Evolutionary conservation across 2,888 invertebrate genomes (phyloP).

Genomic region (Pogonocherus hispidulus): DNA sequence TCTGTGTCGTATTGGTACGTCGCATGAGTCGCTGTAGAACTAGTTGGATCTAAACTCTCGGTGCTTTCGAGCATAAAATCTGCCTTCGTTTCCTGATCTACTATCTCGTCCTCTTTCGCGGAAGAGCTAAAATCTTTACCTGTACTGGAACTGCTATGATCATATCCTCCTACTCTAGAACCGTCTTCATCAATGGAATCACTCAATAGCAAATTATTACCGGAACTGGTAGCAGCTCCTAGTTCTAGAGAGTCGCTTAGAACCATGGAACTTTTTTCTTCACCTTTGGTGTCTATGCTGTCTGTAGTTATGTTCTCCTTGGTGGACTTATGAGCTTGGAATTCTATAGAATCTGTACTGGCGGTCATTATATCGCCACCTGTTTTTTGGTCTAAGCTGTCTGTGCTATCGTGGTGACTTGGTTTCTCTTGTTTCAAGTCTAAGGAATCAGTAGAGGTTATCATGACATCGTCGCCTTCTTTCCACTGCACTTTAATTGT

Average conservation of each 20-base stretch:
- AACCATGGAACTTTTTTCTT: constrained; percentile 67
- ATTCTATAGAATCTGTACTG: constrained; percentile 73
- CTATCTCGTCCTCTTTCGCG: constrained; percentile 63
- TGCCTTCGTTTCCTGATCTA: constrained; percentile 57
- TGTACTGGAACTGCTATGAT: constrained; percentile 69
- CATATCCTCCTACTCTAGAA: constrained; percentile 63
- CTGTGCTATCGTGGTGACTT: constrained; percentile 74
- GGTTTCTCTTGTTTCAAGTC: constrained; percentile 70
- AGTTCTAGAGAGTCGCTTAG: constrained; percentile 71
- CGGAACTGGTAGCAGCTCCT: constrained; percentile 59
- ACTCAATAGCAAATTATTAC: constrained; percentile 58
- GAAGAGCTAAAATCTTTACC: constrained; percentile 70
- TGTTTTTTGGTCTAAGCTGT: constrained; percentile 76
- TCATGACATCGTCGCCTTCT: constrained; percentile 70
- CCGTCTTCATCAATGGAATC: constrained; percentile 71
- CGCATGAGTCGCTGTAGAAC: constrained; percentile 85
- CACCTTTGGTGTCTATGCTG: constrained; percentile 70
- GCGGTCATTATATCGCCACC: constrained; percentile 72
- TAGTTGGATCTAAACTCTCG: constrained; percentile 82
- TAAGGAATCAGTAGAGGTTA: constrained; percentile 76
- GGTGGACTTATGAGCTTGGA: constrained; percentile 64
- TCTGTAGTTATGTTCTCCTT: constrained; percentile 70
- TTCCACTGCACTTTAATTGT: constrained; percentile 67
- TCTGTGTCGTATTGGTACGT: constrained; percentile 88
- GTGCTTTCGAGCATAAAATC: constrained; percentile 77